Conservation (phyloP, 2,888 invertebrate genomes). For the Plebejus anna region DNA sequence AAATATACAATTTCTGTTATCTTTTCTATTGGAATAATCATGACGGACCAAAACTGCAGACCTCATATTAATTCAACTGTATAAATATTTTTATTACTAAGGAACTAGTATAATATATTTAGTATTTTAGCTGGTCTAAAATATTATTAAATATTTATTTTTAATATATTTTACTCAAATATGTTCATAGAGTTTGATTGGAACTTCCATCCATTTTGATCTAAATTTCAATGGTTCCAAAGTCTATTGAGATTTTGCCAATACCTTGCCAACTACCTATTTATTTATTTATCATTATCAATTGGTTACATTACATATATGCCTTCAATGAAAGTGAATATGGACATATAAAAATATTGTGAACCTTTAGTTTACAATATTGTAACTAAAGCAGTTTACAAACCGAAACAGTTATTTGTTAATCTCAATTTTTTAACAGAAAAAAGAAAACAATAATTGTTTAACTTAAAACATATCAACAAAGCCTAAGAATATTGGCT, state of each 20-base stretch:
- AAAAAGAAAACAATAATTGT: not conserved
- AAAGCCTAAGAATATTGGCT: not conserved
- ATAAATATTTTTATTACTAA: too few relatives aligned
- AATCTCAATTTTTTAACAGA: not conserved
- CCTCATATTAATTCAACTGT: too few relatives aligned
- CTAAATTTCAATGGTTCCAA: slow-evolving; percentile 11
- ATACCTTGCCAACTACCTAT: slow-evolving; percentile 28
- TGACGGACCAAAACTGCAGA: too few relatives aligned
- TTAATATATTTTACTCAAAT: not conserved
- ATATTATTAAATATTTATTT: not conserved
- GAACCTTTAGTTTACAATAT: not conserved
- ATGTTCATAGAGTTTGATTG: not conserved
- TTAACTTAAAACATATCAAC: not conserved
- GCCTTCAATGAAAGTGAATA: not conserved
- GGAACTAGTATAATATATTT: not conserved
- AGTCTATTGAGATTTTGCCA: slow-evolving; percentile 22
- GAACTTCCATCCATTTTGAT: not conserved
- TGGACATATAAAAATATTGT: slow-evolving; percentile 4
- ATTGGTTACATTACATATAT: slow-evolving; percentile 10
- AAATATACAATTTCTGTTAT: too few relatives aligned
- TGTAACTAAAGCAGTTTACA: slow-evolving; percentile 15
- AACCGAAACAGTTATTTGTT: not conserved
- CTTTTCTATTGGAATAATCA: too few relatives aligned
- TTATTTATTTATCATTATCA: slow-evolving; percentile 28
- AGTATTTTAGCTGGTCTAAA: slow-evolving; percentile 24